Conservation (phyloP, 2,113 vertebrate genomes). For the Myotis brandtii region DNA sequence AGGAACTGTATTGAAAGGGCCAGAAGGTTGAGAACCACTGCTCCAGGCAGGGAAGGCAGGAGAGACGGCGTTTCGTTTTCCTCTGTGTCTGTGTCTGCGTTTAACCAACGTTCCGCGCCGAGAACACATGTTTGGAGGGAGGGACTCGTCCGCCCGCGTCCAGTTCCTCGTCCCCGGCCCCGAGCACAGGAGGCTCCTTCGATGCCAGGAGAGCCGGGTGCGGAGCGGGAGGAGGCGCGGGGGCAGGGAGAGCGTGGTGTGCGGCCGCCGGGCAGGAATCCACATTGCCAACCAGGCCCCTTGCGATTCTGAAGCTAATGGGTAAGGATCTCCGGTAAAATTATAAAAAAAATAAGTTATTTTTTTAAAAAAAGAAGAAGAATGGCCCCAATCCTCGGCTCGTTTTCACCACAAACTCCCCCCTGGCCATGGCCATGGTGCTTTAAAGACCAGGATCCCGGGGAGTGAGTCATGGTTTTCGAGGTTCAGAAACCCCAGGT, state of each 20-base stretch:
- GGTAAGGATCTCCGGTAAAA: neutral
- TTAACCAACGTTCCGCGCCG: rapidly evolving
- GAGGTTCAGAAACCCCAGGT: too few relatives aligned
- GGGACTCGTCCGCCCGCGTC: rapidly evolving
- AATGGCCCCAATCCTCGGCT: too few relatives aligned
- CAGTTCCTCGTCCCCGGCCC: neutral
- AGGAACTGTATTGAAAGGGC: too few relatives aligned
- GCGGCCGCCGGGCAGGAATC: rapidly evolving
- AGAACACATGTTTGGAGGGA: neutral
- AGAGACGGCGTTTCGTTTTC: neutral
- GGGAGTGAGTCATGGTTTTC: too few relatives aligned
- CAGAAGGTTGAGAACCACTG: too few relatives aligned
- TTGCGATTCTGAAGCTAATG: neutral
- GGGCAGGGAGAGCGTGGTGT: rapidly evolving
- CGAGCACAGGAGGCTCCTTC: neutral
- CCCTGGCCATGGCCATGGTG: too few relatives aligned
- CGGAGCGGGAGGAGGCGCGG: too few relatives aligned
- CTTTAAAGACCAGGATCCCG: too few relatives aligned
- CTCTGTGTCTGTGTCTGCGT: neutral
- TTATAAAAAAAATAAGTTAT: neutral
- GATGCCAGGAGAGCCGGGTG: neutral
- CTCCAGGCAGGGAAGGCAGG: neutral
- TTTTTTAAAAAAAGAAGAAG: too few relatives aligned
- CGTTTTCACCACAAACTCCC: too few relatives aligned
- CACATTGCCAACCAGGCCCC: neutral